A percentile compares a stretch with the other conserved stretches of the same genome.
Evolutionary conservation across 2,113 vertebrate genomes (phyloP).

Genomic region (Pardalotus punctatus): DNA sequence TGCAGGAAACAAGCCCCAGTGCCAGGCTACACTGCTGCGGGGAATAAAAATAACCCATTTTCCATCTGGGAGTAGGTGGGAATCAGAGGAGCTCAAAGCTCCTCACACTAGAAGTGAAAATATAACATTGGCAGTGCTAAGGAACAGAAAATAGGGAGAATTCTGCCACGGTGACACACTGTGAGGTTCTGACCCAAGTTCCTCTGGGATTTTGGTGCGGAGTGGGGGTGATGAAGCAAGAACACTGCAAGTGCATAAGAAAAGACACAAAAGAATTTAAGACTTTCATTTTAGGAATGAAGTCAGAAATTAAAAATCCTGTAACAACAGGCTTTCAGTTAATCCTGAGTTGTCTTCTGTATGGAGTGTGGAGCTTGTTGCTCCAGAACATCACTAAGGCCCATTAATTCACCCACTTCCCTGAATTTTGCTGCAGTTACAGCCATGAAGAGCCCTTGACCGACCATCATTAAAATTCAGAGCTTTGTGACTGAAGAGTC

Average conservation of each 20-base stretch:
- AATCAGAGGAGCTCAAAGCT: neutral
- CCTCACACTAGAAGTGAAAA: neutral
- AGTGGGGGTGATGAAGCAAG: neutral
- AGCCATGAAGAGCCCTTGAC: neutral
- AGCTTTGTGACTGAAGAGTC: neutral
- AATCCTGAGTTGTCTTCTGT: neutral
- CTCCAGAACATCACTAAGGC: neutral
- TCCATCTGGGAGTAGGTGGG: neutral
- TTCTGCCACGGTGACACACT: rapidly evolving
- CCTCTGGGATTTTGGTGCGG: neutral
- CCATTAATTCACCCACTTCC: neutral
- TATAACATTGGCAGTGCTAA: neutral
- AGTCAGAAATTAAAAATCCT: neutral
- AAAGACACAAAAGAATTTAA: rapidly evolving
- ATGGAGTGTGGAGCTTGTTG: rapidly evolving
- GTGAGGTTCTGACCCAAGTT: neutral
- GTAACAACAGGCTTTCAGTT: neutral
- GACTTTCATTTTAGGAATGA: neutral
- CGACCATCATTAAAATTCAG: neutral
- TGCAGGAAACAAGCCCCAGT: neutral
- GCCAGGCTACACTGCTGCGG: neutral
- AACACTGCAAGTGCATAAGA: neutral
- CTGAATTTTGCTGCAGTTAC: neutral
- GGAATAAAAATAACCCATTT: neutral
- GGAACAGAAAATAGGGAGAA: neutral